Evolutionary conservation across 2,888 invertebrate genomes (phyloP).

Genomic region (Pseudococcus jackbeardsleyi): DNA sequence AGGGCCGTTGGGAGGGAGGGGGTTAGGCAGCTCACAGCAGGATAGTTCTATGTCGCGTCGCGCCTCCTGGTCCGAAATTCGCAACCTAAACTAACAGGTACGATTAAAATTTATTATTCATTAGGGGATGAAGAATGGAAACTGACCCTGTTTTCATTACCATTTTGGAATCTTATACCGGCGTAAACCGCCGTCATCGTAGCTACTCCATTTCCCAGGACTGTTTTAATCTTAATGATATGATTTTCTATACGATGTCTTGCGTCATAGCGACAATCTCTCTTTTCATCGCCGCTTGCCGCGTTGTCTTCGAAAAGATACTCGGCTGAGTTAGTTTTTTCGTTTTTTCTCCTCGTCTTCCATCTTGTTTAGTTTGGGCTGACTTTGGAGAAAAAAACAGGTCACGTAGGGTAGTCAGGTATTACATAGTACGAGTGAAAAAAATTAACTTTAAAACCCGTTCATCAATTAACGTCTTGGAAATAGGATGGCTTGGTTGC

Average conservation of each 20-base stretch:
- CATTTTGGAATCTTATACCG: slow-evolving; percentile 39
- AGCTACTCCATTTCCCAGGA: slow-evolving; percentile 7
- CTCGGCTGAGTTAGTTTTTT: background rate
- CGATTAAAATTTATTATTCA: slow-evolving; percentile 56
- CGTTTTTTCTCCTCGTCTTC: background rate
- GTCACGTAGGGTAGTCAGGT: background rate
- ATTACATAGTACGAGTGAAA: background rate
- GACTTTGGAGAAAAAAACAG: background rate
- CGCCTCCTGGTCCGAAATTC: background rate
- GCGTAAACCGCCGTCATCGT: slow-evolving; percentile 1
- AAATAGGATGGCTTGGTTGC: background rate
- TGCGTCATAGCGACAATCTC: background rate
- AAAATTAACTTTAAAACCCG: slow-evolving; percentile 3
- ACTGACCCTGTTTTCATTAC: slow-evolving; percentile 55
- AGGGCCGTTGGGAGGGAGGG: too few species aligned
- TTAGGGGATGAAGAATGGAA: slow-evolving; percentile 48
- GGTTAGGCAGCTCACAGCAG: too few species aligned
- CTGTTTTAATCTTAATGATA: slow-evolving; percentile 52
- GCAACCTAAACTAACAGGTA: slow-evolving; percentile 43
- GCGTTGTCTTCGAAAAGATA: background rate
- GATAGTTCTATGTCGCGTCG: background rate
- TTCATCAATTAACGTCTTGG: slow-evolving; percentile 1
- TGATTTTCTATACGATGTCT: slow-evolving; percentile 20
- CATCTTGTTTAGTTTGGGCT: background rate
- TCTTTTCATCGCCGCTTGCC: too few species aligned